A percentile compares a stretch with the other conserved stretches of the same genome.
Conservation (phyloP, 1,140 invertebrate genomes). For the Drosophila tristis region DNA sequence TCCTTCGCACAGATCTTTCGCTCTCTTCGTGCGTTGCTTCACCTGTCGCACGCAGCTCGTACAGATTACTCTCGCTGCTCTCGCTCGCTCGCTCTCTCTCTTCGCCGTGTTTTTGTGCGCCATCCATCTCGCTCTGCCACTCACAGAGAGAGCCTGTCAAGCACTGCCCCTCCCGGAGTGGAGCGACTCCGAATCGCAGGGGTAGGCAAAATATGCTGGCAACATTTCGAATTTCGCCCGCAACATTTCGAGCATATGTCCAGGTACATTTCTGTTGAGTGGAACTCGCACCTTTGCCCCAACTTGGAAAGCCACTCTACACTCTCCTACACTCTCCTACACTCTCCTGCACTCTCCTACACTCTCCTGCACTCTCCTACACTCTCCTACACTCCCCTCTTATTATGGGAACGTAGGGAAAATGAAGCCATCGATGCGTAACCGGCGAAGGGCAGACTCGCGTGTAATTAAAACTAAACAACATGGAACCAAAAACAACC, state of each 20-base stretch:
- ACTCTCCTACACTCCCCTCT: conserved; percentile 17
- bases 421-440: conserved; percentile 61
- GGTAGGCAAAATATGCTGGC: conserved; percentile 14
- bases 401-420: conserved; percentile 15
- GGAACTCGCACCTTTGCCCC: conserved; percentile 24
- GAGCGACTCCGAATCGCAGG: conserved; percentile 36
- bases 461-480: conserved; percentile 81
- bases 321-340: background rate
- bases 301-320: conserved; percentile 1
- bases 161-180: no score
- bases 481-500: conserved; percentile 29
- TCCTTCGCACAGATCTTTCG: background rate
- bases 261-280: conserved; percentile 33
- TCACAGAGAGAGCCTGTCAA: background rate
- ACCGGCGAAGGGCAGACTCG: conserved; percentile 55
- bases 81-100: background rate
- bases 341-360: conserved; percentile 18
- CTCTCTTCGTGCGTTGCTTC: background rate
- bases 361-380: background rate
- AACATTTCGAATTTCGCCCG: conserved; percentile 29
- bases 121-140: background rate
- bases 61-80: background rate
- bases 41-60: conserved; percentile 4
- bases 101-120: background rate
- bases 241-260: conserved; percentile 50